Evolutionary conservation across 2,797 vertebrate genomes (phyloP).

Genomic region (Emydoidea blandingii): DNA sequence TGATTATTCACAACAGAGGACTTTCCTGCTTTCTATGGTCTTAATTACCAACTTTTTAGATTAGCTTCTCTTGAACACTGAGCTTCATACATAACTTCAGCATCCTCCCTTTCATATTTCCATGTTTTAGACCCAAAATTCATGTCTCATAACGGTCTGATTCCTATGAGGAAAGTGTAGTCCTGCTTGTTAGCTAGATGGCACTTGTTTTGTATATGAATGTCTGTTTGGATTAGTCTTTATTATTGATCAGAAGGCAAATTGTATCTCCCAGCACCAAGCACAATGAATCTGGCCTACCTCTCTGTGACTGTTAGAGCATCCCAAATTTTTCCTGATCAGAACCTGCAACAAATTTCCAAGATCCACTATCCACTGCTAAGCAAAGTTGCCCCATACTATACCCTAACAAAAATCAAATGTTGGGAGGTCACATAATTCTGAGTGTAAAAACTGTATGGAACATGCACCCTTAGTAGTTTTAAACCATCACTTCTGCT

Average conservation of each 20-base stretch:
- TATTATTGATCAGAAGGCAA: not conserved
- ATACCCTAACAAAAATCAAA: not conserved
- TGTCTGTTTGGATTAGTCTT: not conserved
- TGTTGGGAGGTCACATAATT: not conserved
- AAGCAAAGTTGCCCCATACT: not conserved
- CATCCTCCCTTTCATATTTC: not conserved
- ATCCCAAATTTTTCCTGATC: not conserved
- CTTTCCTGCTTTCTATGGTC: not conserved
- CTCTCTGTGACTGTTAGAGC: not conserved
- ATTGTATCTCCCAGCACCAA: not conserved
- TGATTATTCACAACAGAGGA: fast-evolving
- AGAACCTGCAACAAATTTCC: not conserved
- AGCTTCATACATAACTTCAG: fast-evolving
- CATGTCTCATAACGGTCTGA: not conserved
- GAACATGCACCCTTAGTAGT: not conserved
- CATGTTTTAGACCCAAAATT: not conserved
- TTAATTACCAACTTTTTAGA: not conserved
- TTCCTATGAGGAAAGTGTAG: not conserved
- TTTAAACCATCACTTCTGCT: not conserved
- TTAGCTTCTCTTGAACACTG: not conserved
- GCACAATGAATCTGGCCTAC: not conserved
- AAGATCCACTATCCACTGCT: not conserved
- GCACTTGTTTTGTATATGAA: not conserved
- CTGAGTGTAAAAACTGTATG: not conserved
- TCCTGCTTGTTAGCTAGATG: not conserved